Evolutionary conservation across 1,140 invertebrate genomes (phyloP).

Genomic region (Argopecten irradians): DNA sequence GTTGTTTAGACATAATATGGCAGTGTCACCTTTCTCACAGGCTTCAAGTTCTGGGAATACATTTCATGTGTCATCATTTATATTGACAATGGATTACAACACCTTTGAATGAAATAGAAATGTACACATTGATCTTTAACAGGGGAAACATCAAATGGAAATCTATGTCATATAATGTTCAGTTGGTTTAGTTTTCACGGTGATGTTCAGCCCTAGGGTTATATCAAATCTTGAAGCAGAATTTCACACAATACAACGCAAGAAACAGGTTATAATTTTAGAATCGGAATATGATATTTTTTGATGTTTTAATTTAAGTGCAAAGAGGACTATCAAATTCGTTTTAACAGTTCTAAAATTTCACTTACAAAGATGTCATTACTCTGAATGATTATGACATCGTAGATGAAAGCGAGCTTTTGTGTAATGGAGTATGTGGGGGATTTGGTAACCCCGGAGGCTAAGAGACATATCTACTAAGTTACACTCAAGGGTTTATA

Average conservation of each 20-base stretch:
- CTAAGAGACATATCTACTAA: neutral
- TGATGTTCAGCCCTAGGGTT: neutral
- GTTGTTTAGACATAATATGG: too few relatives aligned
- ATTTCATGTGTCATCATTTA: neutral
- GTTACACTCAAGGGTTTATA: neutral
- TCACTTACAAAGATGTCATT: neutral
- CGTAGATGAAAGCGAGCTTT: neutral
- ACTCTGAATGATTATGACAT: neutral
- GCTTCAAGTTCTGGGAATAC: neutral
- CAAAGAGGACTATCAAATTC: neutral
- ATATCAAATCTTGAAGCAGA: neutral
- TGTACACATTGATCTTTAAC: neutral
- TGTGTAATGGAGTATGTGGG: neutral
- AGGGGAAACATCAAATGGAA: neutral
- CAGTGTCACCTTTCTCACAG: neutral
- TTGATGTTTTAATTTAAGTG: neutral
- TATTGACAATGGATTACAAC: neutral
- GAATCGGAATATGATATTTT: constrained; percentile 3
- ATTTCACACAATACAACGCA: neutral
- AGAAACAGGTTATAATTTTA: neutral
- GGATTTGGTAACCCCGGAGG: neutral
- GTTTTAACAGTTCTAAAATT: constrained; percentile 3
- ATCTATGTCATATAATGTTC: neutral
- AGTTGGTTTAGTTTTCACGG: neutral
- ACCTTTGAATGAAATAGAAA: neutral